A percentile compares a stretch with the other conserved stretches of the same genome.
Conservation (phyloP, 2,888 invertebrate genomes). For the Liopterus haemorrhoidalis region DNA sequence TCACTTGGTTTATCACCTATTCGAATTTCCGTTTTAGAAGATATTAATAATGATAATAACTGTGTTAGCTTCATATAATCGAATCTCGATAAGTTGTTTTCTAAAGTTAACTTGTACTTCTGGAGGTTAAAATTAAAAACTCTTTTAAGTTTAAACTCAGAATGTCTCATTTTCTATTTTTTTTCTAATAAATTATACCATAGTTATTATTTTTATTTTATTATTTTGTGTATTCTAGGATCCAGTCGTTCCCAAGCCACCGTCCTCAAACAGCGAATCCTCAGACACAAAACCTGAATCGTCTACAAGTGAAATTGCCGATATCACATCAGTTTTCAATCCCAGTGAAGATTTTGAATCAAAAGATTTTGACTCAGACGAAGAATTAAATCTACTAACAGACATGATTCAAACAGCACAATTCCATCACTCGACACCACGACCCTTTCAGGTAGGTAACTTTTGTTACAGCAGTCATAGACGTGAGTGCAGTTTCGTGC, state of each 20-base stretch:
- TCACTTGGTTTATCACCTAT: too few species aligned
- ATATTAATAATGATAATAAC: too few species aligned
- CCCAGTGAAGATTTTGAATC: slow-evolving; percentile 21
- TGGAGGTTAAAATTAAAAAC: too few species aligned
- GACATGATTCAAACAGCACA: slow-evolving; percentile 62
- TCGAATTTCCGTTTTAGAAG: too few species aligned
- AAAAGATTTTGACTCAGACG: slow-evolving; percentile 39
- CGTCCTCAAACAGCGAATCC: slow-evolving; percentile 17
- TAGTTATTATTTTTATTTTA: neutral
- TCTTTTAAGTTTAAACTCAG: too few species aligned
- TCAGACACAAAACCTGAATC: slow-evolving; percentile 27
- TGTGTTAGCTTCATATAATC: too few species aligned
- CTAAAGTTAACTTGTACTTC: too few species aligned
- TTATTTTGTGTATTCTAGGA: neutral
- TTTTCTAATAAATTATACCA: slow-evolving; percentile 1
- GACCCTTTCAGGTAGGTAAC: slow-evolving; percentile 63
- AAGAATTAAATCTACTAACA: slow-evolving; percentile 49
- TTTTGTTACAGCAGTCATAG: slow-evolving; percentile 12
- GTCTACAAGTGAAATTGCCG: slow-evolving; percentile 36
- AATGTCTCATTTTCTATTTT: too few species aligned
- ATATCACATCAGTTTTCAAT: slow-evolving; percentile 27
- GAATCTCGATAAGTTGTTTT: too few species aligned
- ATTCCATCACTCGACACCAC: slow-evolving; percentile 56
- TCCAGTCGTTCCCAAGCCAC: neutral
- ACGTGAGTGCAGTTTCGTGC: too few species aligned